phyloP scores from a whole-genome alignment of 1,140 invertebrate genomes.

The Lepeophtheirus salmonis region DNA sequence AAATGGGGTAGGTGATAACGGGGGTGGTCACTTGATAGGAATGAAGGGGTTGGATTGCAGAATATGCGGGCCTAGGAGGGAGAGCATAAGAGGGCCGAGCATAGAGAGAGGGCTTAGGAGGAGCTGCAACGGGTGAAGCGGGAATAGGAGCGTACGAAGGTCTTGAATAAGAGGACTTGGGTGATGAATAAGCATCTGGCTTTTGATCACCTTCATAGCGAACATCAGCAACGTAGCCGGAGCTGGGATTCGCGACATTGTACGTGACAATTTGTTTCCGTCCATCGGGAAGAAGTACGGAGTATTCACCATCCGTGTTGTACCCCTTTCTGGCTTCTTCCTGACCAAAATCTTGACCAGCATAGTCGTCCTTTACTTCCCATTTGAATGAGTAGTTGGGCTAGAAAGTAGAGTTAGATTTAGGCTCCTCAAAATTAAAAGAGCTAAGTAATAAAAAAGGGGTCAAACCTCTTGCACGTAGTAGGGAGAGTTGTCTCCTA shows the following conservation, averaged over 20 bases:
- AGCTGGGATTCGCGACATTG: conserved; percentile 17
- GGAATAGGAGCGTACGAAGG: not conserved
- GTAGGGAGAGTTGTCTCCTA: not conserved
- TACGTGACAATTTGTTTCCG: conserved; percentile 22
- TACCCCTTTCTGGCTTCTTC: conserved; percentile 20
- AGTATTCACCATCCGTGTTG: conserved; percentile 21
- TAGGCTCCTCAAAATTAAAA: not conserved
- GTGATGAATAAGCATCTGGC: conserved; percentile 1
- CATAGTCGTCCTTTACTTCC: conserved; percentile 21
- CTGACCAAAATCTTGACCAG: conserved; percentile 20
- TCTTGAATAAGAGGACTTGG: not conserved
- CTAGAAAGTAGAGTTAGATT: not conserved
- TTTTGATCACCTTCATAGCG: conserved; percentile 20
- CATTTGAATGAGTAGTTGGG: conserved; percentile 21
- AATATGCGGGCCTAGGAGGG: not conserved
- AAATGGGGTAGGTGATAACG: not conserved
- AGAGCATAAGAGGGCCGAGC: not conserved
- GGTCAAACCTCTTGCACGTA: not conserved
- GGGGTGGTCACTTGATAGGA: not conserved
- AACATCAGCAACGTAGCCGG: conserved; percentile 20
- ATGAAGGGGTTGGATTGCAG: not conserved
- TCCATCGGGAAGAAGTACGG: conserved; percentile 22
- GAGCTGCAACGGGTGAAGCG: not conserved
- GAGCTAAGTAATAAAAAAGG: not conserved
- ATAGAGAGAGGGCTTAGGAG: not conserved